phyloP scores from a whole-genome alignment of 2,113 vertebrate genomes.

The Nycticorax nycticorax region DNA sequence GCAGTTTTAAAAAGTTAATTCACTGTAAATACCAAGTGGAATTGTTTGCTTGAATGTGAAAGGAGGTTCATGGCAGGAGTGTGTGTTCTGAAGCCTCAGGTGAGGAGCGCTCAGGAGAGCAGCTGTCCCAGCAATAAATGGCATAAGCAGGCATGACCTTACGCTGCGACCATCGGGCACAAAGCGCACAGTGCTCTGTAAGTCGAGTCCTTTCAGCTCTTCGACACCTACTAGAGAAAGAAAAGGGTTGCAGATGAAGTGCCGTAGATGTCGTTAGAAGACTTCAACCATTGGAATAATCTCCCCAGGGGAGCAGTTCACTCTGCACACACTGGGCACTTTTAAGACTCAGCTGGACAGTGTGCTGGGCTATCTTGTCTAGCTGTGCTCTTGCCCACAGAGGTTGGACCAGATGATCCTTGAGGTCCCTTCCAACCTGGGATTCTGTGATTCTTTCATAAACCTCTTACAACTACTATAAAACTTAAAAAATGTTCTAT shows the following conservation, averaged over 20 bases:
- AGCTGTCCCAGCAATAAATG: background rate
- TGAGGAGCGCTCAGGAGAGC: background rate
- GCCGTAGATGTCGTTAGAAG: background rate
- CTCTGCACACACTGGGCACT: too few species aligned
- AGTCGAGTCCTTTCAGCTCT: background rate
- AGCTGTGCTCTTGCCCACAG: too few species aligned
- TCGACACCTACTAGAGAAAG: background rate
- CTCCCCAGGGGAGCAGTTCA: too few species aligned
- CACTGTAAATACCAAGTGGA: background rate
- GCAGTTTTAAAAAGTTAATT: background rate
- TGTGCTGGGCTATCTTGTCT: too few species aligned
- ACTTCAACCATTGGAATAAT: background rate
- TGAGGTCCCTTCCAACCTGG: too few species aligned
- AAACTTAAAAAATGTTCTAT: background rate
- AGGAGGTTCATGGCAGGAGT: background rate
- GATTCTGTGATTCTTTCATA: background rate
- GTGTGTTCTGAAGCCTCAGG: background rate
- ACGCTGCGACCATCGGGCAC: fast-evolving
- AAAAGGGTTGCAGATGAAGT: background rate
- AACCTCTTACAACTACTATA: background rate
- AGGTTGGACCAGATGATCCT: too few species aligned
- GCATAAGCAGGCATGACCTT: background rate
- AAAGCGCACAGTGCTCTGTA: fast-evolving
- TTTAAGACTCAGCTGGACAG: too few species aligned
- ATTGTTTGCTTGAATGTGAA: background rate